Conservation (phyloP, 2,888 invertebrate genomes). For the Arctia plantaginis region DNA sequence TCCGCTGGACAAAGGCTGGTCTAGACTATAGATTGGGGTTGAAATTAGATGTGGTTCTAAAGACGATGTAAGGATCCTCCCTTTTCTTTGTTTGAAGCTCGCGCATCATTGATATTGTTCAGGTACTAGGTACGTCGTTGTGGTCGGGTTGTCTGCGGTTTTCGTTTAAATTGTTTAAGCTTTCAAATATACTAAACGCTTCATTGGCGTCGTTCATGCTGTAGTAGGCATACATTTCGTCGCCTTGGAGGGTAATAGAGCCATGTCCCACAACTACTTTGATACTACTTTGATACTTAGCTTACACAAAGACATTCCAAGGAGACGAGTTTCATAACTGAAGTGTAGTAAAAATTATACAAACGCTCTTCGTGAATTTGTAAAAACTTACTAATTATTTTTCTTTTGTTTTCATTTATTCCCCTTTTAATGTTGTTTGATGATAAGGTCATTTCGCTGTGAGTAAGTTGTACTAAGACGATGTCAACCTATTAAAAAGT, state of each 20-base stretch:
- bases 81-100: conserved; percentile 35
- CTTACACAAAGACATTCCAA: not conserved
- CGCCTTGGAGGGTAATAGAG: too few species aligned
- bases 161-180: not conserved
- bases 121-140: not conserved
- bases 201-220: not conserved
- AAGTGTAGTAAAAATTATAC: not conserved
- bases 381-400: not conserved
- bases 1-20: conserved; percentile 64
- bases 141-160: not conserved
- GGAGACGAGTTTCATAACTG: not conserved
- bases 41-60: conserved; percentile 64
- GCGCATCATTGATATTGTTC: conserved; percentile 35
- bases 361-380: not conserved
- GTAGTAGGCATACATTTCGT: not conserved
- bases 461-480: not conserved
- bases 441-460: not conserved
- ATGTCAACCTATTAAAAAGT: not conserved
- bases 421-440: not conserved
- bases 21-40: conserved; percentile 65
- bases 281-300: not conserved
- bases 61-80: conserved; percentile 19
- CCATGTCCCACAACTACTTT: too few species aligned
- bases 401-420: not conserved
- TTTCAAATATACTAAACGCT: not conserved